A percentile compares a stretch with the other conserved stretches of the same genome.
Evolutionary conservation across 2,113 vertebrate genomes (phyloP).

Genomic region (Eonycteris spelaea): DNA sequence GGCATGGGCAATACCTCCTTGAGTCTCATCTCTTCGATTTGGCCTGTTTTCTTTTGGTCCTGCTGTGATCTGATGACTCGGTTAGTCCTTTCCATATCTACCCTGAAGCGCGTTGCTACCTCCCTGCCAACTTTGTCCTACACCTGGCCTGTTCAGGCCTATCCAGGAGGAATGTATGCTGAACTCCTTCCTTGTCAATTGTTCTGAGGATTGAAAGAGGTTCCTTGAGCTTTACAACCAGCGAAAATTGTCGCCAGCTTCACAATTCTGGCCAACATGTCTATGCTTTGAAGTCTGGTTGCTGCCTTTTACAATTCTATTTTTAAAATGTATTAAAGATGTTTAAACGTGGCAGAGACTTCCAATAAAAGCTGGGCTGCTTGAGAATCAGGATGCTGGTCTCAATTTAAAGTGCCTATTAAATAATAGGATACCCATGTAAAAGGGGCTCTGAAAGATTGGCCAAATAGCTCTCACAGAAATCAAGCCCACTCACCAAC

Average conservation of each 20-base stretch:
- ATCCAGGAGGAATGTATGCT: constrained; percentile 22
- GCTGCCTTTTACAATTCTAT: constrained; percentile 88
- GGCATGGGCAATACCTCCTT: background rate
- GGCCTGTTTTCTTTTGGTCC: background rate
- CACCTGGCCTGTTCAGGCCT: constrained; percentile 25
- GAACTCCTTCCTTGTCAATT: constrained; percentile 46
- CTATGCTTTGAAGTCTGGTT: constrained; percentile 86
- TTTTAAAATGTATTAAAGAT: constrained; percentile 90
- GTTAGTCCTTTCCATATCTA: background rate
- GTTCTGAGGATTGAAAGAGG: constrained; percentile 67
- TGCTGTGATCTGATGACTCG: background rate
- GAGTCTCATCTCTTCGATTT: background rate
- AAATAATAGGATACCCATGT: constrained; percentile 86
- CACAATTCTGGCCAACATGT: constrained; percentile 81
- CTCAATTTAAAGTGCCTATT: constrained; percentile 87
- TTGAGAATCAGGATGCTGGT: constrained; percentile 88
- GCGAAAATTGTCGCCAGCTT: constrained; percentile 86
- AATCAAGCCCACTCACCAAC: constrained; percentile 69
- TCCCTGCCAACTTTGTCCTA: background rate
- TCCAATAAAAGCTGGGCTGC: constrained; percentile 85
- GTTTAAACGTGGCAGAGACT: constrained; percentile 87
- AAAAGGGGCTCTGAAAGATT: constrained; percentile 79
- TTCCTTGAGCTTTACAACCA: constrained; percentile 82
- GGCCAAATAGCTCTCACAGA: constrained; percentile 74
- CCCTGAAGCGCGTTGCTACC: background rate